phyloP scores from a whole-genome alignment of 2,113 vertebrate species.

The Oreochromis niloticus region DNA sequence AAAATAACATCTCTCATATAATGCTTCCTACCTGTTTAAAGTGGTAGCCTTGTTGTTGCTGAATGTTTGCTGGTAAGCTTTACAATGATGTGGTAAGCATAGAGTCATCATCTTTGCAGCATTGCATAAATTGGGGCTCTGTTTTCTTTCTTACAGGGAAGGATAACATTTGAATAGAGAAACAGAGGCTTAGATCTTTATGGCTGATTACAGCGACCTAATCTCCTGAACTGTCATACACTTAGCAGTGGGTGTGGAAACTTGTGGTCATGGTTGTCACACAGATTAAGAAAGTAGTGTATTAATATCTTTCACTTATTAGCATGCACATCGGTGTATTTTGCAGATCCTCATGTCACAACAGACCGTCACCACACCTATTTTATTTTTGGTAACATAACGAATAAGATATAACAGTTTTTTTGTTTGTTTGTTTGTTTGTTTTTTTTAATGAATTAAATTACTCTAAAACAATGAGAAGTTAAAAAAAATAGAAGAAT shows the following conservation, averaged over 20 bases:
- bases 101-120: not conserved
- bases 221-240: not conserved
- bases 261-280: not conserved
- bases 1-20: too few relatives aligned
- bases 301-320: too few relatives aligned
- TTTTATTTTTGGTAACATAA: too few relatives aligned
- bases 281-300: too few relatives aligned
- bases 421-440: too few relatives aligned
- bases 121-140: not conserved
- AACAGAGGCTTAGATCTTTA: not conserved
- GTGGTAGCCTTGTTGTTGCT: not conserved
- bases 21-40: not conserved
- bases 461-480: too few relatives aligned
- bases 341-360: too few relatives aligned
- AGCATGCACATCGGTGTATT: too few relatives aligned
- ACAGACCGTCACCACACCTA: too few relatives aligned
- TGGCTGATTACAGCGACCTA: not conserved
- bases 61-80: not conserved
- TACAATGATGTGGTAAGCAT: not conserved
- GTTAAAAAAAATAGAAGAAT: too few relatives aligned
- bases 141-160: not conserved
- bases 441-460: too few relatives aligned
- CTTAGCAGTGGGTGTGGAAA: not conserved
- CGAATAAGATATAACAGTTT: too few relatives aligned
- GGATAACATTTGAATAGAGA: not conserved